Base-by-base conservation (phyloP, 2,113 vertebrate species). In the Megaptera novaeangliae region DNA sequence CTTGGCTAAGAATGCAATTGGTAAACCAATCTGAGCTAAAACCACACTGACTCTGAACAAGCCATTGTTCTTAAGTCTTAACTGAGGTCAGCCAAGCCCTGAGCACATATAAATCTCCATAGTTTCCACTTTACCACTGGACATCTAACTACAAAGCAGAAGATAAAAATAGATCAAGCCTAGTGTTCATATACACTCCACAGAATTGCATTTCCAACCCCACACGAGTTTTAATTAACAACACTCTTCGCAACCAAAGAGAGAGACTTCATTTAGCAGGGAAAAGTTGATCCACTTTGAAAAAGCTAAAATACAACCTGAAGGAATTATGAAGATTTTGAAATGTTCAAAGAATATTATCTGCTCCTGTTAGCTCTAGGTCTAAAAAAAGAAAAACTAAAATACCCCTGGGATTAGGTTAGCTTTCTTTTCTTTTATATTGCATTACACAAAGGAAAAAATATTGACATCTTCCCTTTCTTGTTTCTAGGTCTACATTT, bases 1-100 rank as follows among this genome's bases (percentile, higher is more conserved):
- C 57, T 39, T 66, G 61, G 74, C 36, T 95, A 64, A 64, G 41
- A 77, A 80, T 52, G 44, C n/a, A 95, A 69, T 36, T 75, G 69
- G 84, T 74, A 90, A 96, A 96, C 93, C 27, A 55, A 77, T 94
- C 44, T 59, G 82, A 36, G 29, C 25, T 69, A 21, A 34, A 93
- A 23, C 9, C 36, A 59, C 75, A 85, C 1, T 59, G 81, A 94
- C 46, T 0, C 39, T 41, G n/a, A 74, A 46, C 11, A 13, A 92
- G 55, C 59, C 91, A 96, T 90, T 97, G 82, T 94, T 96, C 39
- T 69, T 93, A 84, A 96, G 78, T 87, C 36, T 82, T 59, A 31
- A 34, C 83, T n/a, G 72, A 98, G 96, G 94, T 95, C 96, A 97
- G 94, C 95, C 97, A 97, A 86, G 18, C 23, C 74, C 69, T 71